These are phyloP conservation scores for Hesperia comma DNA, from an alignment of 2,888 invertebrate genomes.

Conservation along the genomic window DNA sequence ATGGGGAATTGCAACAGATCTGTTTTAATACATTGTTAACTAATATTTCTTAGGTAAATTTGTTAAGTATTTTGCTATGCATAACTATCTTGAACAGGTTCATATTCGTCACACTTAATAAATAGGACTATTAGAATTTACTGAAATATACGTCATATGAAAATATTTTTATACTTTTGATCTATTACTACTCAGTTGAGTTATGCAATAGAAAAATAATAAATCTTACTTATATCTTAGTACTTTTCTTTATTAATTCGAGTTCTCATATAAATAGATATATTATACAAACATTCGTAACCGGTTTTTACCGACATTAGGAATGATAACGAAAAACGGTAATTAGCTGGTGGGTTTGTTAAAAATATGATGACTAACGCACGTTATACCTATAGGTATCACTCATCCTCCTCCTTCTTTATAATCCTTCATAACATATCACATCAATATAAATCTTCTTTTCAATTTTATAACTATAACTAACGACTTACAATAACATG, in stretches of 20 bases:
- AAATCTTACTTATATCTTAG: too few species aligned
- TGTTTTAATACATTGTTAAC: not conserved
- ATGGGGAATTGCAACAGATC: not conserved
- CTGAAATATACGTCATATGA: not conserved
- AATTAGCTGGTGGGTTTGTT: slow-evolving; percentile 28
- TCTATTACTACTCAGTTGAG: not conserved
- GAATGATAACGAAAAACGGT: slow-evolving; percentile 26
- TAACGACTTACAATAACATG: slow-evolving; percentile 5
- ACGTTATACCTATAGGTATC: not conserved
- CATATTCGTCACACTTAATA: too few species aligned
- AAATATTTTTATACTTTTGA: not conserved
- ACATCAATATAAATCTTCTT: slow-evolving; percentile 46
- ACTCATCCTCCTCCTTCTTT: not conserved
- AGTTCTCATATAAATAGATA: not conserved
- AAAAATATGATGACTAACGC: slow-evolving; percentile 17
- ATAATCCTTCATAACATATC: slow-evolving; percentile 53
- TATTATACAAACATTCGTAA: not conserved
- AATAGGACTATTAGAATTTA: too few species aligned
- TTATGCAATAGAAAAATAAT: not conserved
- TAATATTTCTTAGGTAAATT: not conserved
- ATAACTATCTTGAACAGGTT: too few species aligned
- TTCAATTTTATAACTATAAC: not conserved
- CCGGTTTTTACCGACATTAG: not conserved
- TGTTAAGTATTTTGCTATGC: not conserved
- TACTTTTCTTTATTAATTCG: not conserved